Evolutionary conservation across 2,888 invertebrate genomes (phyloP).

Genomic region (Brassicogethes aeneus): DNA sequence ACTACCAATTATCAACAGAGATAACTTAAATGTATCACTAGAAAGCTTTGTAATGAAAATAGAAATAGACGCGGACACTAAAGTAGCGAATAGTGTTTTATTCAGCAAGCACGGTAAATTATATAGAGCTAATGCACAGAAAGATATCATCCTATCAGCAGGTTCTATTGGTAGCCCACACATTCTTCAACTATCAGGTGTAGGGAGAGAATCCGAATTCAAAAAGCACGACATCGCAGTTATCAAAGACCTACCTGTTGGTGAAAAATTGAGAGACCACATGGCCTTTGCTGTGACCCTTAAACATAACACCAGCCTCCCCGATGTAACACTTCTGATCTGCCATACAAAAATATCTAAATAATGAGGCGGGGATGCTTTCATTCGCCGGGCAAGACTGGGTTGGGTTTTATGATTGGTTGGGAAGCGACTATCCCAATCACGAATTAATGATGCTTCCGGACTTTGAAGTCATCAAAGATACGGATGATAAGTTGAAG

Average conservation of each 20-base stretch:
- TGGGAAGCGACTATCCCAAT: background rate
- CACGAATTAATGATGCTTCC: background rate
- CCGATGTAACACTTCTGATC: background rate
- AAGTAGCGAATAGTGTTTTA: background rate
- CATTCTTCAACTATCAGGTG: background rate
- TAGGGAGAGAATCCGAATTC: background rate
- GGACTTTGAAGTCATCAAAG: too few species aligned
- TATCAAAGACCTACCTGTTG: background rate
- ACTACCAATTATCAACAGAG: background rate
- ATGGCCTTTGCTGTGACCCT: background rate
- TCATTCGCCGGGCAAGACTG: background rate
- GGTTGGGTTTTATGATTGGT: background rate
- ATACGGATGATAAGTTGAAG: too few species aligned
- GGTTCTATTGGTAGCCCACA: background rate
- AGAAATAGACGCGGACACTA: background rate
- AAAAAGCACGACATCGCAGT: background rate
- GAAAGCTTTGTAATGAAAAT: conserved; percentile 1
- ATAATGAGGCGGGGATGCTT: background rate
- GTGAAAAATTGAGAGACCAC: background rate
- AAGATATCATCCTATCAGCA: conserved; percentile 1
- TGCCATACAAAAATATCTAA: background rate
- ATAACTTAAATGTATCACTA: background rate
- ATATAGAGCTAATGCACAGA: background rate
- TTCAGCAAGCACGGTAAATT: background rate
- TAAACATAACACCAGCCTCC: background rate